A percentile compares a stretch with the other conserved stretches of the same genome.
Conservation (phyloP, 2,113 vertebrate species). For the Spea bombifrons region DNA sequence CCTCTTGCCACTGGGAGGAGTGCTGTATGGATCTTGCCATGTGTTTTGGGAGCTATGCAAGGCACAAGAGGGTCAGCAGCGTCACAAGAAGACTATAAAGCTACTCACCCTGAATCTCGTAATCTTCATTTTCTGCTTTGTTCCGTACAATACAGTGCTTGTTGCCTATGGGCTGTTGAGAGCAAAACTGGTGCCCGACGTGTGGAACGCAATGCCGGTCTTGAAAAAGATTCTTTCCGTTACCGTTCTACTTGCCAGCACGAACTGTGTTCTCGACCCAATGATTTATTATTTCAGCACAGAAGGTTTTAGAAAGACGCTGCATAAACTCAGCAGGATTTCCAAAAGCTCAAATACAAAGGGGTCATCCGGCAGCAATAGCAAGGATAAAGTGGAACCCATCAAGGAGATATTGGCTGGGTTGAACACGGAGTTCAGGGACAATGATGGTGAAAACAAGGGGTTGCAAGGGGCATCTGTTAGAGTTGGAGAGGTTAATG, state of each 20-base stretch:
- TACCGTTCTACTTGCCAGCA: conserved; percentile 65
- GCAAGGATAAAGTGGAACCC: background rate
- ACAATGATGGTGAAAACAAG: background rate
- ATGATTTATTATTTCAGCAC: conserved; percentile 76
- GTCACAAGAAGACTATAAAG: conserved; percentile 64
- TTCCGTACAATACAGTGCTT: conserved; percentile 70
- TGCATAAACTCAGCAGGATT: conserved; percentile 56
- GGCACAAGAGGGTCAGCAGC: conserved; percentile 33
- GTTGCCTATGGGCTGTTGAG: conserved; percentile 68
- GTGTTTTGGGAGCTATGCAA: conserved; percentile 65
- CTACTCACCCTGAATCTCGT: conserved; percentile 69
- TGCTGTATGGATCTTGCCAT: conserved; percentile 61
- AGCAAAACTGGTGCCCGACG: conserved; percentile 52
- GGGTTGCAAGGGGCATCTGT: background rate
- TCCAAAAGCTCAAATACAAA: conserved; percentile 46
- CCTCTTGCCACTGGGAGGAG: conserved; percentile 65
- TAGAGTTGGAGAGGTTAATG: background rate
- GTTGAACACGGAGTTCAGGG: background rate
- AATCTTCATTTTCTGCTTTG: conserved; percentile 76
- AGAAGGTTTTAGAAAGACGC: conserved; percentile 71
- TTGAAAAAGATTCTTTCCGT: conserved; percentile 62
- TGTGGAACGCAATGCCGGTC: background rate
- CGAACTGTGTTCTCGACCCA: conserved; percentile 73
- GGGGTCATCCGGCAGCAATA: background rate
- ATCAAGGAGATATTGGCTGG: background rate